phyloP scores from a whole-genome alignment of 64 coral and sea anemone genomes.

The Catalaphyllia jardinei region DNA sequence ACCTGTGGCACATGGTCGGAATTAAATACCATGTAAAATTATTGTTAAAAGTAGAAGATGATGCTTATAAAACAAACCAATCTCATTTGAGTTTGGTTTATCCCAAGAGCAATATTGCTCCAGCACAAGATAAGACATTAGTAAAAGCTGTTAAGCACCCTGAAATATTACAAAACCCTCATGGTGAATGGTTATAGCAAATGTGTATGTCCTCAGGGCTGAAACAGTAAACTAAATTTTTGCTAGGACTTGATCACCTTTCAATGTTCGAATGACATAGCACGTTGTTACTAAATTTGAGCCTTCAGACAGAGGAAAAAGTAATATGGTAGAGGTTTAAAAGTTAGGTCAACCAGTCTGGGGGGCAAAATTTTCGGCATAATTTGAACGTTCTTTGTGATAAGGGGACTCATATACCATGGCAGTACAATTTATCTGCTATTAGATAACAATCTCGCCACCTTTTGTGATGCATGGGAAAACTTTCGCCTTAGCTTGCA shows the following conservation, averaged over 20 bases:
- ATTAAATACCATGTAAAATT: constrained; percentile 45
- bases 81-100: constrained; percentile 26
- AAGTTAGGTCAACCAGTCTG: constrained; percentile 11
- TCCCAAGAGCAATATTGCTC: constrained; percentile 25
- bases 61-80: constrained; percentile 45
- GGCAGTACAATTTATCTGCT: constrained; percentile 38
- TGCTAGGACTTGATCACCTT: constrained; percentile 1
- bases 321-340: constrained; percentile 4
- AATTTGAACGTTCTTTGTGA: constrained; percentile 35
- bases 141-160: constrained; percentile 17
- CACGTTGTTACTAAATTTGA: constrained; percentile 35
- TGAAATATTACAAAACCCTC: constrained; percentile 42
- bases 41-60: constrained; percentile 10
- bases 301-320: background rate
- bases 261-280: constrained; percentile 28
- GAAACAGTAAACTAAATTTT: constrained; percentile 27
- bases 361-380: constrained; percentile 37
- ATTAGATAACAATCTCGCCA: constrained; percentile 30
- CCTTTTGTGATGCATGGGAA: constrained; percentile 38
- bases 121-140: constrained; percentile 21
- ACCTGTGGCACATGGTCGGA: background rate
- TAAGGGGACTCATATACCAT: constrained; percentile 33
- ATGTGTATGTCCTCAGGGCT: background rate
- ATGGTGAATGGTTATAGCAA: background rate
- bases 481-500: background rate